phyloP scores from a whole-genome alignment of 2,113 vertebrate genomes.

The Gadus chalcogrammus region DNA sequence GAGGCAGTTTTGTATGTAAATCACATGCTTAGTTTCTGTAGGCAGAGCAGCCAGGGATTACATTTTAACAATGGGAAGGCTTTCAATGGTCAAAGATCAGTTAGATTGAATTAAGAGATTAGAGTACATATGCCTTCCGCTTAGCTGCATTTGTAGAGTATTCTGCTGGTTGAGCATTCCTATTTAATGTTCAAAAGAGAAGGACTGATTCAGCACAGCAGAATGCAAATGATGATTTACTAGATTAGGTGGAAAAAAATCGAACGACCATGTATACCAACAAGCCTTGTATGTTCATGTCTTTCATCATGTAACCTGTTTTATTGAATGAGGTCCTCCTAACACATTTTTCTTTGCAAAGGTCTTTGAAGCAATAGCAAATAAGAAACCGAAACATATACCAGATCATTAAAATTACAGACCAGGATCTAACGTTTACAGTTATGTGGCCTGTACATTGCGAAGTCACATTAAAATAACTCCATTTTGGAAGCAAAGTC shows the following conservation, averaged over 20 bases:
- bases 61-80: slow-evolving; percentile 61
- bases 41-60: slow-evolving; percentile 63
- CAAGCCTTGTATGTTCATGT: background rate
- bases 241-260: slow-evolving; percentile 39
- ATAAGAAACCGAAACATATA: background rate
- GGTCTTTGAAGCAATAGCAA: background rate
- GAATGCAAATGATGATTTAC: slow-evolving; percentile 35
- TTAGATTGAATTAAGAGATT: slow-evolving; percentile 72
- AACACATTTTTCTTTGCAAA: no score
- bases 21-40: slow-evolving; percentile 66
- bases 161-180: slow-evolving; percentile 46
- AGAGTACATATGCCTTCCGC: slow-evolving; percentile 61
- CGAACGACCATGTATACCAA: background rate
- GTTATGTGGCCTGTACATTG: no score
- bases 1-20: slow-evolving; percentile 67
- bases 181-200: slow-evolving; percentile 43
- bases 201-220: slow-evolving; percentile 49
- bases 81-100: slow-evolving; percentile 68
- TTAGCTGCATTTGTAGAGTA: slow-evolving; percentile 55
- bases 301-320: background rate
- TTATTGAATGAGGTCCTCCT: background rate
- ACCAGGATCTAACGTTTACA: no score
- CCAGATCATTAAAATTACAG: no score
- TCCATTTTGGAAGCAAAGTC: no score
- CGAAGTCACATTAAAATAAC: no score